Evolutionary conservation across 2,113 vertebrate genomes (phyloP).

Genomic region (Megalops atlanticus): DNA sequence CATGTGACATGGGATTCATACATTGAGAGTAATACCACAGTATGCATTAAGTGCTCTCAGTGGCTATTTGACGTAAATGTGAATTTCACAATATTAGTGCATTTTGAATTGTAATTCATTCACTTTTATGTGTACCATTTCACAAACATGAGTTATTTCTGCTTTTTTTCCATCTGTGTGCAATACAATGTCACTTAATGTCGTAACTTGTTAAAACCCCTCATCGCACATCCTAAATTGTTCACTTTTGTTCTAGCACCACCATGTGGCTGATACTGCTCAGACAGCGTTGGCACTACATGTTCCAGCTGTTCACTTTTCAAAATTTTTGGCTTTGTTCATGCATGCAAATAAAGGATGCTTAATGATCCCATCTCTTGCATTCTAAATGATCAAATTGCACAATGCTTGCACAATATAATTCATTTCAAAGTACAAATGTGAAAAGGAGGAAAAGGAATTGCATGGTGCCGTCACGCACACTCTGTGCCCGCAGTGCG

Average conservation of each 20-base stretch:
- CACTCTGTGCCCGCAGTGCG: no score
- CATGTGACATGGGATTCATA: background rate
- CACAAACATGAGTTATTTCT: background rate
- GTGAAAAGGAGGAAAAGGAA: no score
- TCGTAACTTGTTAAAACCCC: no score
- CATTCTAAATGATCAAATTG: no score
- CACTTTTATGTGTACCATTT: background rate
- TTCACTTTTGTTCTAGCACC: background rate
- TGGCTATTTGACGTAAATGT: background rate
- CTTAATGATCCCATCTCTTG: background rate
- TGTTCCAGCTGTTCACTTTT: background rate
- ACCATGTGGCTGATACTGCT: background rate
- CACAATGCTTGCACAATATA: no score
- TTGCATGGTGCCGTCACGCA: no score
- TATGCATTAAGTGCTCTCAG: background rate
- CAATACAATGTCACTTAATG: background rate
- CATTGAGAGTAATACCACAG: background rate
- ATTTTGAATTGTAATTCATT: background rate
- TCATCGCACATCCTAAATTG: no score
- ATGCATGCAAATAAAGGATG: constrained; percentile 2
- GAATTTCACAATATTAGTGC: background rate
- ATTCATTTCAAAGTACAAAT: no score
- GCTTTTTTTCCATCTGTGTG: background rate
- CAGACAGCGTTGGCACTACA: background rate
- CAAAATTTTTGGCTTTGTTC: background rate